Base-by-base conservation (phyloP, 2,797 vertebrate species). In the Dallia pectoralis region DNA sequence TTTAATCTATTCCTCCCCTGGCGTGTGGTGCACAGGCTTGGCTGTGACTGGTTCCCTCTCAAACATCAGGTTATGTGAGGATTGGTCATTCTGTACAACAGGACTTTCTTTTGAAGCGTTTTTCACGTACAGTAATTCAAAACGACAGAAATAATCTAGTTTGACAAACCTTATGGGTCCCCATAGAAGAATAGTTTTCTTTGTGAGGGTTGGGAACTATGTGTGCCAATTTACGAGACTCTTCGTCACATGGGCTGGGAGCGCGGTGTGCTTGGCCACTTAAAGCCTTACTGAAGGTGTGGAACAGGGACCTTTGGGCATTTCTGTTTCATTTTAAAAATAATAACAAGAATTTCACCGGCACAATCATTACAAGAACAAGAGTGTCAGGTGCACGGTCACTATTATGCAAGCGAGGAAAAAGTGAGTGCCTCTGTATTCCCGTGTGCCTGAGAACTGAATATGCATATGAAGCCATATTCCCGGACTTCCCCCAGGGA, bases 351-450 rank as follows among this genome's bases (percentile, higher is more conserved):
- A 12, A 3, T 44, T 44, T 44, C 11, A 44, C 9, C 11, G 14
- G 22, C 53, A 56, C 53, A 9, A 56, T 22, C 22, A 56, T 56
- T 36, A 59, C 79, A 87, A 85, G 83, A 89, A 83, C 82, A 74
- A 59, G 40, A 76, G 66, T 81, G 84, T 85, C 79, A 69, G 77
- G 71, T 56, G 68, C 59, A 25, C 22, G 11, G 22, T n/a, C n/a
- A 4, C n/a, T 72, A 67, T 47, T 48, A 22, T 53, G 63, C n/a
- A 74, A 53, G 47, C 76, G 62, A 82, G 79, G 68, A 88, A 87
- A 72, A 69, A 65, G 59, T 74, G 71, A 29, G 65, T 63, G 53
- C 53, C 53, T 56, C 53, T 56, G 53, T 56, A 25, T 56, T 22
- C 9, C 8, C 25, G 53, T 56, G 53, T 19, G 53, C n/a, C n/a